Conservation (phyloP, 1,140 invertebrate genomes). For the Drosophila chauvacae region DNA sequence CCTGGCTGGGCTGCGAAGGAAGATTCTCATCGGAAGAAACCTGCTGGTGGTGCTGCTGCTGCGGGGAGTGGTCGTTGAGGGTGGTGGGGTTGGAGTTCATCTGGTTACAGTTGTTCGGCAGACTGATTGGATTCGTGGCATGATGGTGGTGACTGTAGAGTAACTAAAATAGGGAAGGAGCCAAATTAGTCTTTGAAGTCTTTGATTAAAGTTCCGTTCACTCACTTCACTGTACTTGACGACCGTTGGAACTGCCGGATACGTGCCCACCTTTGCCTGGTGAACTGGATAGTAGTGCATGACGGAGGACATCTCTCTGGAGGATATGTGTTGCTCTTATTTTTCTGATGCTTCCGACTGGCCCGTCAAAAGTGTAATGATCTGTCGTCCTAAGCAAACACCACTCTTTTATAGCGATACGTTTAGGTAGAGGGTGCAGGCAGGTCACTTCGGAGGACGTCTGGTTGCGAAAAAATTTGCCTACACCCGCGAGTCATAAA, state of each 20-base stretch:
- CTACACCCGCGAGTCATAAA: slow-evolving; percentile 80
- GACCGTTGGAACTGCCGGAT: slow-evolving; percentile 37
- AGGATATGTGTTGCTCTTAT: slow-evolving; percentile 1
- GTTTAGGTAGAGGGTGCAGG: slow-evolving; percentile 48
- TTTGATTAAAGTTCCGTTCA: neutral
- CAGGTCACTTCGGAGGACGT: slow-evolving; percentile 31
- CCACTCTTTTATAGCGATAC: slow-evolving; percentile 52
- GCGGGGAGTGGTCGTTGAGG: slow-evolving; percentile 31
- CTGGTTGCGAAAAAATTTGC: slow-evolving; percentile 67
- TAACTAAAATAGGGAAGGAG: slow-evolving; percentile 20
- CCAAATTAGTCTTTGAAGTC: neutral
- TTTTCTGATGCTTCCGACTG: slow-evolving; percentile 17
- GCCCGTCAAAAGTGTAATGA: slow-evolving; percentile 58
- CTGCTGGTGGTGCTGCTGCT: slow-evolving; percentile 44
- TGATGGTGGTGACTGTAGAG: slow-evolving; percentile 54
- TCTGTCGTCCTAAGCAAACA: slow-evolving; percentile 35
- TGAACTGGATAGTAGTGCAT: slow-evolving; percentile 82
- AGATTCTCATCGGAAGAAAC: slow-evolving; percentile 74
- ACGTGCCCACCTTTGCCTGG: slow-evolving; percentile 57
- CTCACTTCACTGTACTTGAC: slow-evolving; percentile 70
- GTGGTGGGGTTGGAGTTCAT: slow-evolving; percentile 21
- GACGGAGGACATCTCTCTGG: slow-evolving; percentile 68
- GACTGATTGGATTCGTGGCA: slow-evolving; percentile 8
- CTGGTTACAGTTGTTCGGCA: slow-evolving; percentile 32
- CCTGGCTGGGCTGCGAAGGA: slow-evolving; percentile 51